Conservation (phyloP, 2,888 invertebrate species). For the Parnassius apollo region DNA sequence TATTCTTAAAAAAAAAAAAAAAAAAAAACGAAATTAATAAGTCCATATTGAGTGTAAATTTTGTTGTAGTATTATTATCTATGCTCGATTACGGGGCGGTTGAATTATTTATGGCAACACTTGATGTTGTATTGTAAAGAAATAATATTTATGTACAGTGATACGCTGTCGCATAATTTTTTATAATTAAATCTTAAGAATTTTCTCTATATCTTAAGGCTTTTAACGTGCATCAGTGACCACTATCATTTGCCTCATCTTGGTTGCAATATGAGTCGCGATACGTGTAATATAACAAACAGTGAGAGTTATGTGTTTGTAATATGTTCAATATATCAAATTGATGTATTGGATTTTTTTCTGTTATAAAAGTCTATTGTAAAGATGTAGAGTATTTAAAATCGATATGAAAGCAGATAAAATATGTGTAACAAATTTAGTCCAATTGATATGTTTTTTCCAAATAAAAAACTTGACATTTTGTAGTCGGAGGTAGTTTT, state of each 20-base stretch:
- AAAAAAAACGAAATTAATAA: slow-evolving; percentile 4
- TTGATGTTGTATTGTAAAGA: slow-evolving; percentile 14
- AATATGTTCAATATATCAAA: slow-evolving; percentile 39
- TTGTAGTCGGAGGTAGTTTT: neutral
- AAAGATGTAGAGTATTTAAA: slow-evolving; percentile 20
- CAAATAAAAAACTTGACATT: slow-evolving; percentile 3
- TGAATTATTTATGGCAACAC: slow-evolving; percentile 19
- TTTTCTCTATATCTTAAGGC: slow-evolving; percentile 15
- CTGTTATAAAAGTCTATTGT: slow-evolving; percentile 27
- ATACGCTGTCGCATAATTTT: slow-evolving; percentile 18
- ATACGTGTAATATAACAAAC: slow-evolving; percentile 10
- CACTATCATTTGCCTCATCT: neutral
- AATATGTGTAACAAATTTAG: slow-evolving; percentile 3
- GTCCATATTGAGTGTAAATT: slow-evolving; percentile 14
- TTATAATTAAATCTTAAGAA: slow-evolving; percentile 19
- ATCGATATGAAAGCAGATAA: neutral
- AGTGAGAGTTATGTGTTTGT: slow-evolving; percentile 28
- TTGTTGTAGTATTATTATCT: slow-evolving; percentile 19
- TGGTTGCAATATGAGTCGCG: slow-evolving; percentile 16
- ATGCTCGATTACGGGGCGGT: slow-evolving; percentile 1
- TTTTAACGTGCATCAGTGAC: slow-evolving; percentile 19
- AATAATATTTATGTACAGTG: slow-evolving; percentile 20
- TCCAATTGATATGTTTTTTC: slow-evolving; percentile 1
- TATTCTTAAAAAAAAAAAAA: slow-evolving; percentile 5
- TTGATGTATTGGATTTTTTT: slow-evolving; percentile 40